Base-by-base conservation (phyloP, 2,888 invertebrate genomes). In the Dioctria rufipes region DNA sequence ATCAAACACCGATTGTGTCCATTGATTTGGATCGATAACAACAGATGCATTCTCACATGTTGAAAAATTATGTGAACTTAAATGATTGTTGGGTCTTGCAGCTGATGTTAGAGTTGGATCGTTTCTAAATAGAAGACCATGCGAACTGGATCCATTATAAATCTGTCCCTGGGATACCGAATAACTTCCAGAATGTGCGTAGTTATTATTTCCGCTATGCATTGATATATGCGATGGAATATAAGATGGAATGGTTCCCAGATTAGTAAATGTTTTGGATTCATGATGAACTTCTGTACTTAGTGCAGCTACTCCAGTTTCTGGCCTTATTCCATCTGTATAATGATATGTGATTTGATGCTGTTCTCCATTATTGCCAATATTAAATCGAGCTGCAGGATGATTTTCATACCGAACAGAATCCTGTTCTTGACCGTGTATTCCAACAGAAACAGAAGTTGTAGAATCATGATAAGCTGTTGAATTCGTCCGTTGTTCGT, bases 251-350 rank as follows among this genome's bases (percentile, higher is more conserved):
- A 39, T 85, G 49, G 85, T 86, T 4, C 88, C 88, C 81, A 89
- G 81, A 82, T 89, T 89, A 9, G 88, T 88, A 78, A 88, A 89
- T 0, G 89, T 89, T 83, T 89, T 89, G 2, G 85, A 82, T 83
- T 89, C 89, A 67, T 86, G 86, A 5, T 69, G 69, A 11, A 11
- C 46, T 4, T 66, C 66, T n/a, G 54, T 8, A 51, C 46, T 78
- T 2, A 78, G 42, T 0, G 78, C 37, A n/a, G 42, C 25, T 3
- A 78, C 80, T 5, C 39, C 42, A 3, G 51, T 37, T 5, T 82
- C 80, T 37, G 81, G 54, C n/a, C 81, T 63, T 8, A 80, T 73
- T 46, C 81, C 80, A 9, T 61, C 80, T 5, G 71, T 40, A 11
- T 51, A 73, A 25, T 88, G 87, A 73, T 86, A 88, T 82, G 86